Evolutionary conservation across 1,140 invertebrate genomes (phyloP).

Genomic region (Pogonus chalceus): DNA sequence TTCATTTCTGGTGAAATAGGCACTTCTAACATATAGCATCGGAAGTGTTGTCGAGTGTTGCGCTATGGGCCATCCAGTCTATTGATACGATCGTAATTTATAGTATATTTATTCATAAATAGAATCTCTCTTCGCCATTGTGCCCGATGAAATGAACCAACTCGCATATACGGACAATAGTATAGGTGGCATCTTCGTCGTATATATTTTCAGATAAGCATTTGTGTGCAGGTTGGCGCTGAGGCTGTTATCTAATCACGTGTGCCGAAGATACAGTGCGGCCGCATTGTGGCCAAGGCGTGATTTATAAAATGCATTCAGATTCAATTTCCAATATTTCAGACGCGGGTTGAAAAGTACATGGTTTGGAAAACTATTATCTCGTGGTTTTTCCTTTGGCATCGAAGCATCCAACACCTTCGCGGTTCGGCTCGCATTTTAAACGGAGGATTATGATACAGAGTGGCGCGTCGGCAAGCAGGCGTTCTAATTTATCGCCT

Average conservation of each 20-base stretch:
- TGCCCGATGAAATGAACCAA: too few species aligned
- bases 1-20: too few species aligned
- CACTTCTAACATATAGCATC: too few species aligned
- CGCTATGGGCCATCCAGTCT: too few species aligned
- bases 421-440: neutral
- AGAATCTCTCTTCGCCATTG: too few species aligned
- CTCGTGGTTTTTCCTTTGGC: neutral
- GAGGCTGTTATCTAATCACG: too few species aligned
- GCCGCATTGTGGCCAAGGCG: neutral
- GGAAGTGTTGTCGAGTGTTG: too few species aligned
- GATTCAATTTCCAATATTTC: slow-evolving; percentile 2
- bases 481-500: neutral
- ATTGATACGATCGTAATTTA: slow-evolving; percentile 26
- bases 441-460: neutral
- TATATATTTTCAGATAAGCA: too few species aligned
- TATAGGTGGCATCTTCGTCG: too few species aligned
- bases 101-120: slow-evolving; percentile 30
- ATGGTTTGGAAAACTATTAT: neutral
- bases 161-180: too few species aligned
- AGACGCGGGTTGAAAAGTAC: slow-evolving; percentile 2
- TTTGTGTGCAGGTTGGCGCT: too few species aligned
- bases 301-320: slow-evolving; percentile 7
- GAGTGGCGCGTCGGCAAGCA: neutral
- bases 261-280: neutral
- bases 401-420: neutral